Evolutionary conservation across 2,797 vertebrate species (phyloP), one percentile per base, ranked within the genome.

Genomic region (Cuculus canorus): DNA sequence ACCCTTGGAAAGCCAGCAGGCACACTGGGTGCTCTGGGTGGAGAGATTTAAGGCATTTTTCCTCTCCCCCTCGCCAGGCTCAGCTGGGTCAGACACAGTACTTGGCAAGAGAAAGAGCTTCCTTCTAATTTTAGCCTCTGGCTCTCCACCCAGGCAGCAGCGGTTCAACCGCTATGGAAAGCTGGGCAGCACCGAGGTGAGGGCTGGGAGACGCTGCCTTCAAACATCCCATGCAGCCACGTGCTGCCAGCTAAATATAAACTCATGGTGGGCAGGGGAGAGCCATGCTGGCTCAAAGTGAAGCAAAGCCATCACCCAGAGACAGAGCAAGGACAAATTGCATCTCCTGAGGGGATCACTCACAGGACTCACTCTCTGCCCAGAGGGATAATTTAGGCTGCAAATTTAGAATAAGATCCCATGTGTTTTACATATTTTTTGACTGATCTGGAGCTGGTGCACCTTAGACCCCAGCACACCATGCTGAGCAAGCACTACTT

Each of bases 51-150:
- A 90, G 75, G 25, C 27, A 2, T 0, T 86, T 79, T 87, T 90
- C 84, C 78, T 90, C 56, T 21, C 43, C 19, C 21, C 13, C 63
- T 41, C 3, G 54, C 90, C 87, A 88, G 94, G 48, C 89, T 78
- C 57, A 8, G 92, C 84, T 84, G 45, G 79, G 83, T 93, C 93
- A 96, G 79, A 93, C 50, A 7, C 73, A 90, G 93, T 76, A 61
- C 70, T 88, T 96, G 97, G 97, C 97, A 97, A 77, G 76, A 90
- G 92, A 90, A 90, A 57, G 50, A n/a, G 61, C 54, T 95, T 88
- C 88, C 63, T 85, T 96, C 97, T 98, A 98, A 98, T 98, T 98
- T 98, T 97, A 98, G 97, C 96, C 70, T 66, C 32, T 28, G 1
- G 87, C 85, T 97, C 97, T 98, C 97, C 97, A 97, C 95, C 96